Evolutionary conservation across 2,888 invertebrate species (phyloP).

Genomic region (Chrysomela aeneicollis): DNA sequence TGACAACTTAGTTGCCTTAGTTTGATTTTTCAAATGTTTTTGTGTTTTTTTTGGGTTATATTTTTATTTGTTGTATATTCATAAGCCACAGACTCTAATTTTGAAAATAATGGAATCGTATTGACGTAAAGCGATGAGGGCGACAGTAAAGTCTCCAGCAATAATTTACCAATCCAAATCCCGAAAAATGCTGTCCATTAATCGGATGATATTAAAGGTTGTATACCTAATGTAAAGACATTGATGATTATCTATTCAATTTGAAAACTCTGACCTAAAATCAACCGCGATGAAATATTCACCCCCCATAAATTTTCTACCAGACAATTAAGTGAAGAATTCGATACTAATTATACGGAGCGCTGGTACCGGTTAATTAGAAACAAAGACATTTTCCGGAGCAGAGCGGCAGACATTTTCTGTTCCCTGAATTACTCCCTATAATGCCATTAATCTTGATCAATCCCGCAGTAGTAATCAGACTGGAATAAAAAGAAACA

Average conservation of each 20-base stretch:
- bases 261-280: not conserved
- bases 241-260: not conserved
- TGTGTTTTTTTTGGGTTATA: no score
- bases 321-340: slow-evolving; percentile 25
- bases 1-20: no score
- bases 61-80: no score
- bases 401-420: slow-evolving; percentile 25
- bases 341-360: slow-evolving; percentile 28
- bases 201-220: no score
- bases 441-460: slow-evolving; percentile 43
- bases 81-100: no score
- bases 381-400: slow-evolving; percentile 39
- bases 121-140: no score
- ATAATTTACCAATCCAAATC: no score
- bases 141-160: no score
- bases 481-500: slow-evolving; percentile 38
- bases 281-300: slow-evolving; percentile 18
- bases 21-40: no score
- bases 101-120: no score
- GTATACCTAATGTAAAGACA: no score
- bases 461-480: slow-evolving; percentile 36
- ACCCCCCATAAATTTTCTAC: slow-evolving; percentile 13
- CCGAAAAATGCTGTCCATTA: no score
- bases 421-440: slow-evolving; percentile 37
- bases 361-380: slow-evolving; percentile 19